Evolutionary conservation across 1,140 invertebrate species (phyloP), one percentile per base, ranked within the genome.

Genomic region (Tetramorium parvispinum): DNA sequence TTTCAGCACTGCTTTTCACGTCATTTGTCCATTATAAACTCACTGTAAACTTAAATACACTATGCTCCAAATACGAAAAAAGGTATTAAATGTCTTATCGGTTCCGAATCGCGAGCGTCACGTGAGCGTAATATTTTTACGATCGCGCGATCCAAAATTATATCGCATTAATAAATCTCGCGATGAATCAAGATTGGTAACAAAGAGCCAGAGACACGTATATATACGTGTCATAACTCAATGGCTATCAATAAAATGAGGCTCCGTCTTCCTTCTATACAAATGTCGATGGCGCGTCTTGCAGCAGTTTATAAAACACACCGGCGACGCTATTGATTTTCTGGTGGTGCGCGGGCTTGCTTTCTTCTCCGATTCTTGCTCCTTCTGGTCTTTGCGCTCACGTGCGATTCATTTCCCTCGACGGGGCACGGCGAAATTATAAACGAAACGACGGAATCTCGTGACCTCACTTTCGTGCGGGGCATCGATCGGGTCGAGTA

Each of bases 391-490:
- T 49, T 68, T 73, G 49, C 70, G 85, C 63, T 46, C 81, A 83
- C 89, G 88, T 82, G 86, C 88, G 85, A 89, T 90, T 89, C 79
- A 76, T 85, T 89, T 90, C 88, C 85, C 78, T 53, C 61, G 88
- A 76, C 85, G 76, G 66, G 65, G 85, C 76, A 81, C 57, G 71
- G 65, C 65, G 85, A 90, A 90, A 90, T 90, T 90, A 89, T 89
- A 87, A 79, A 87, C 89, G 88, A 89, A 90, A 90, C 89, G 89
- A 90, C 88, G 75, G 88, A 85, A 89, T 82, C 89, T 90, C 88
- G 89, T 89, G 89, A 90, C 88, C 85, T 77, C 88, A 43, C 79
- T 87, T 90, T 81, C 88, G 88, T 65, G 88, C 86, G 24, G 55
- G 18, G 57, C 88, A 90, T 90, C 88, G 89, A 90, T 90, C 89